Evolutionary conservation across 2,113 vertebrate species (phyloP).

Genomic region (Zapornia atra): DNA sequence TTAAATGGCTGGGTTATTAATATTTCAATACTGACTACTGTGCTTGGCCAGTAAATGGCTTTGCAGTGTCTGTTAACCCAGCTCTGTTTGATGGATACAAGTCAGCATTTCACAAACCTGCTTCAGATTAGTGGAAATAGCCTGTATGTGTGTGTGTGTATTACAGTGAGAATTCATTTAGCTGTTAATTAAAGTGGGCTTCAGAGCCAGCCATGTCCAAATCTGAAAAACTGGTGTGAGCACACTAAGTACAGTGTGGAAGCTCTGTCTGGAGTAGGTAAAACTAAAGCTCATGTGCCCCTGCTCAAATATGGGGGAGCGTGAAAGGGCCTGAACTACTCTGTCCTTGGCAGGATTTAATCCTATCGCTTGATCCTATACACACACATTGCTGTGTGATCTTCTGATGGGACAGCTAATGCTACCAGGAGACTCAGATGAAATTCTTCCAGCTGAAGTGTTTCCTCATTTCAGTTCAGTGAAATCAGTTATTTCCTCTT

Average conservation of each 20-base stretch:
- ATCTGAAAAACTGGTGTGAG: rapidly evolving
- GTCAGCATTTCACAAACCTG: background rate
- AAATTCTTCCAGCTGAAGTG: background rate
- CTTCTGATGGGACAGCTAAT: rapidly evolving
- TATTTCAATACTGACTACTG: constrained; percentile 39
- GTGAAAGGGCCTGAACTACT: background rate
- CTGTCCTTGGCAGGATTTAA: background rate
- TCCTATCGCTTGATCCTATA: background rate
- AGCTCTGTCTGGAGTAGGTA: background rate
- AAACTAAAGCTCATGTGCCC: background rate
- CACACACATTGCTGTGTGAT: rapidly evolving
- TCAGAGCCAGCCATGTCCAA: rapidly evolving
- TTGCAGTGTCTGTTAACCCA: background rate
- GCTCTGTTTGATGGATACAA: background rate
- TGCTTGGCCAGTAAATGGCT: background rate
- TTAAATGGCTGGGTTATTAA: constrained; percentile 41
- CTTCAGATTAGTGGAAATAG: background rate
- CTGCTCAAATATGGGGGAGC: background rate
- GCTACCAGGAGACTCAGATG: background rate
- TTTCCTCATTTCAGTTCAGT: background rate
- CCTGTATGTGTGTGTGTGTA: background rate
- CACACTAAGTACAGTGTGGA: too few species aligned
- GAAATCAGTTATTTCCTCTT: background rate
- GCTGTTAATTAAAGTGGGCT: background rate
- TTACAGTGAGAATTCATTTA: rapidly evolving